Conservation (phyloP, 1,140 invertebrate genomes). For the Zaprionus kolodkinae region DNA sequence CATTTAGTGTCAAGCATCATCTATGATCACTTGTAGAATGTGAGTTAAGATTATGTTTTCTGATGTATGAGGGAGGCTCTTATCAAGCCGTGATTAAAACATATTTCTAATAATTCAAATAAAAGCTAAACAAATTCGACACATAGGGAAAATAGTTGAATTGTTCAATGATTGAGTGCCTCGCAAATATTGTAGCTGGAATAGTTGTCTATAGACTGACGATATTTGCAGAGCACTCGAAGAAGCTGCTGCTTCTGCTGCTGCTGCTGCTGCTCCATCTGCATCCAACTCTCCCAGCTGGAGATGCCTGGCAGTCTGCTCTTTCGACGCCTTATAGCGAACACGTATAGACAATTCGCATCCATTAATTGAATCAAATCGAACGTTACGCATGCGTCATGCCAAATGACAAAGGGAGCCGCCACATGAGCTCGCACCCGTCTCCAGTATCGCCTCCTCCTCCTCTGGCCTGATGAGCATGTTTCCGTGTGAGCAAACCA, state of each 20-base stretch:
- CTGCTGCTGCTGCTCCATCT: slow-evolving; percentile 30
- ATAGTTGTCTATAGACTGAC: slow-evolving; percentile 9
- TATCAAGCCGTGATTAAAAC: background rate
- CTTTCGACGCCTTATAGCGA: slow-evolving; percentile 24
- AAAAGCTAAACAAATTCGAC: background rate
- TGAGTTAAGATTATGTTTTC: background rate
- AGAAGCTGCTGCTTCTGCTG: slow-evolving; percentile 26
- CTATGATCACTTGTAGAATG: background rate
- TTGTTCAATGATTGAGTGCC: slow-evolving; percentile 3
- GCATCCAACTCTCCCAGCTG: slow-evolving; percentile 16
- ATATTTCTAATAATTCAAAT: background rate
- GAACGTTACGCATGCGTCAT: slow-evolving; percentile 82
- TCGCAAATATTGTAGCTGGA: slow-evolving; percentile 7
- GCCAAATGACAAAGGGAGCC: slow-evolving; percentile 78
- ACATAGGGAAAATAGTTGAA: background rate
- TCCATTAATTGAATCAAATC: slow-evolving; percentile 82
- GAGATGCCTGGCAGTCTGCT: slow-evolving; percentile 50
- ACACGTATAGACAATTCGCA: slow-evolving; percentile 75
- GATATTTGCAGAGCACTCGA: slow-evolving; percentile 49
- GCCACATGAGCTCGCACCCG: slow-evolving; percentile 46
- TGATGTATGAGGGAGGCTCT: too few species aligned
- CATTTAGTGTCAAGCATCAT: background rate
- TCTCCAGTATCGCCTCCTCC: background rate
- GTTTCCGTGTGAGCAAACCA: background rate
- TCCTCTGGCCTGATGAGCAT: background rate